Conservation (phyloP, 1,140 invertebrate genomes). For the Drosophila varians region DNA sequence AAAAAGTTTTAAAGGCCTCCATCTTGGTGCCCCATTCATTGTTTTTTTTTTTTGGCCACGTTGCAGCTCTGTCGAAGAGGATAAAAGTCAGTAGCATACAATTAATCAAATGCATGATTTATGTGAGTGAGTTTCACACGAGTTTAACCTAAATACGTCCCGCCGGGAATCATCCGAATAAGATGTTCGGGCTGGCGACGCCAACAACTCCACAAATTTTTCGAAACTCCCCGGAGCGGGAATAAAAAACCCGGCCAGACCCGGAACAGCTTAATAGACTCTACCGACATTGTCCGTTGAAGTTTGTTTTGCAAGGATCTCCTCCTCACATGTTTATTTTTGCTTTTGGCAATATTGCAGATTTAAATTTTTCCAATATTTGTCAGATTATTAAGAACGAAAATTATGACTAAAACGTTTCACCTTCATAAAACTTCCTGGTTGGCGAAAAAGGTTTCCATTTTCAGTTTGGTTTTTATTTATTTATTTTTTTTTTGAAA, state of each 20-base stretch:
- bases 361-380: background rate
- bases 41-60: constrained; percentile 9
- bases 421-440: background rate
- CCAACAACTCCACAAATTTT: constrained; percentile 14
- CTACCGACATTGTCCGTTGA: background rate
- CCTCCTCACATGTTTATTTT: background rate
- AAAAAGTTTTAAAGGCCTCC: constrained; percentile 62
- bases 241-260: background rate
- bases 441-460: background rate
- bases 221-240: background rate
- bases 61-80: constrained; percentile 63
- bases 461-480: background rate
- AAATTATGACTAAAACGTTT: background rate
- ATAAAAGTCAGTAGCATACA: constrained; percentile 69
- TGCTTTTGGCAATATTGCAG: background rate
- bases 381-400: background rate
- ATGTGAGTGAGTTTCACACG: constrained; percentile 50
- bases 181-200: constrained; percentile 33
- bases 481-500: background rate
- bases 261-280: constrained; percentile 8
- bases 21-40: constrained; percentile 1
- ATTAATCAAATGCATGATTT: constrained; percentile 80
- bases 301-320: no score
- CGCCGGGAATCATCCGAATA: constrained; percentile 44
- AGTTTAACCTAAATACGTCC: constrained; percentile 66